phyloP scores from a whole-genome alignment of 2,113 vertebrate genomes.

The Porphyrio hochstetteri region DNA sequence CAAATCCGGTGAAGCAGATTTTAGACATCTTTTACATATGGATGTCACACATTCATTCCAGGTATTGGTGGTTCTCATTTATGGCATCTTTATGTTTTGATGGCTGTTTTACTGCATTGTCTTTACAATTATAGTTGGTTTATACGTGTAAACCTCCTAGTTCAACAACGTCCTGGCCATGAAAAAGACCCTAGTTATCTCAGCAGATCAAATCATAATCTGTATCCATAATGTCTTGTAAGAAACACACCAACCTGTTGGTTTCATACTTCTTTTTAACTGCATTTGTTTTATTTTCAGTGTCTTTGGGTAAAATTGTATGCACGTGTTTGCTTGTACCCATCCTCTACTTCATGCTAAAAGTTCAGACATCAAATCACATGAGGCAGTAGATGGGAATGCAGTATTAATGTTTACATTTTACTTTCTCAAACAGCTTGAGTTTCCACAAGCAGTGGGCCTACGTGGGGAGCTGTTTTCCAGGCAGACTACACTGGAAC shows the following conservation, averaged over 20 bases:
- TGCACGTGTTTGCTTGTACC: background rate
- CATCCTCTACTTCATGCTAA: background rate
- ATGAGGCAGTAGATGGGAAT: background rate
- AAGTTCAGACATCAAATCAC: background rate
- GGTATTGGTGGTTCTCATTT: conserved; percentile 65
- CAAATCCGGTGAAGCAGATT: conserved; percentile 36
- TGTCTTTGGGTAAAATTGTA: background rate
- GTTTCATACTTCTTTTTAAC: background rate
- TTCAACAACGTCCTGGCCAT: background rate
- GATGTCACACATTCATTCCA: conserved; percentile 77
- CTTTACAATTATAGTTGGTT: background rate
- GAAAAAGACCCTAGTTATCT: background rate
- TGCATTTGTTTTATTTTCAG: background rate
- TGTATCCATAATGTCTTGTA: background rate
- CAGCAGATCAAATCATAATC: background rate
- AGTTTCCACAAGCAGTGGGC: conserved; percentile 72
- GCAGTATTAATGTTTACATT: background rate
- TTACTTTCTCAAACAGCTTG: conserved; percentile 72
- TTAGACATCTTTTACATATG: conserved; percentile 66
- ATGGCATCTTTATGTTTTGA: background rate
- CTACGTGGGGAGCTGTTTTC: conserved; percentile 76
- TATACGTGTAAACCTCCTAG: background rate
- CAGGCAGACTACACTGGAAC: conserved; percentile 40
- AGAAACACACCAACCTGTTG: background rate
- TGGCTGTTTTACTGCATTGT: background rate